phyloP scores from a whole-genome alignment of 2,113 vertebrate genomes.

The Polypterus bichir region DNA sequence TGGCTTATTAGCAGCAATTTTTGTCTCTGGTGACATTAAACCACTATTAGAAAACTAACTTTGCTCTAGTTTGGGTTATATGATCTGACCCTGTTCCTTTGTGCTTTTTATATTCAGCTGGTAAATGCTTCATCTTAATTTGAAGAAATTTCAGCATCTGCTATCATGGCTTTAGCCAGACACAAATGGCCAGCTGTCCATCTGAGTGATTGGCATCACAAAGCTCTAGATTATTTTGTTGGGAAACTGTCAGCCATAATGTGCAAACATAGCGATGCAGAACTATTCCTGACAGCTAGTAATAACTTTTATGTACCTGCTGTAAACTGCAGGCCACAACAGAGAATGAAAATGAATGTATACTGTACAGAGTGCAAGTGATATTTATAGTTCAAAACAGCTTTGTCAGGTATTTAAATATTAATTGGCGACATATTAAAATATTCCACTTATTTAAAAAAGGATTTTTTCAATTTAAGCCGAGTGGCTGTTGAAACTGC shows the following conservation, averaged over 20 bases:
- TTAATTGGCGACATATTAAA: background rate
- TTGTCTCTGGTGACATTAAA: constrained; percentile 9
- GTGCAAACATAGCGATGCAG: background rate
- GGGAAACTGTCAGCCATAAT: background rate
- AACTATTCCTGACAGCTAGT: constrained; percentile 5
- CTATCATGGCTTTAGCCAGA: constrained; percentile 13
- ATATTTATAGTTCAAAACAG: background rate
- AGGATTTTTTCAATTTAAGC: no score
- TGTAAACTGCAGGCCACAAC: background rate
- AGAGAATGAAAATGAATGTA: background rate
- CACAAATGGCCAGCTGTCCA: constrained; percentile 5
- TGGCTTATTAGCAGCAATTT: background rate
- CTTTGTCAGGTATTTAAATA: background rate
- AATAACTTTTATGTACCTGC: background rate
- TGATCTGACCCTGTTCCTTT: constrained; percentile 4
- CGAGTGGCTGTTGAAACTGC: no score
- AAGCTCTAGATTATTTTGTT: background rate
- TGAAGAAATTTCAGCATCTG: constrained; percentile 5
- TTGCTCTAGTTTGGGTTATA: constrained; percentile 9
- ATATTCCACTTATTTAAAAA: no score
- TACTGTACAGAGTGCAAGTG: background rate
- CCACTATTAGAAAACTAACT: constrained; percentile 3
- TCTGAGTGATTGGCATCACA: background rate
- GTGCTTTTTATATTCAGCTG: constrained; percentile 6
- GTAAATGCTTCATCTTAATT: constrained; percentile 6